Base-by-base conservation (phyloP, 1,140 invertebrate genomes). In the Trachelipus rathkii region DNA sequence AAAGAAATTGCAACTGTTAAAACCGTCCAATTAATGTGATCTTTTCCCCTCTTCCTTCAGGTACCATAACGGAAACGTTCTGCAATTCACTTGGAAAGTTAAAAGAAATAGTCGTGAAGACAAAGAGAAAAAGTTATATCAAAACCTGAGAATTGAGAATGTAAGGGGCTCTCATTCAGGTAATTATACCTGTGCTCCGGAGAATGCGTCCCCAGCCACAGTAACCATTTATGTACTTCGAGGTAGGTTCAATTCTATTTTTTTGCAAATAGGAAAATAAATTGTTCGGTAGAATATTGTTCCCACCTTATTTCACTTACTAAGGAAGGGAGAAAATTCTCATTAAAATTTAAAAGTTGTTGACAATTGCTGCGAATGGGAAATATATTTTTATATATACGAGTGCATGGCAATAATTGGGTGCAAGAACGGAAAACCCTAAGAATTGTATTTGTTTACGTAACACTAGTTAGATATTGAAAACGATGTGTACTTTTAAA, bases 121-220 rank as follows among this genome's bases (percentile, higher is more conserved):
- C 11, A 60, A 60, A 19, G 19, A 19, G 11, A 60, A 60, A 60
- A 60, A 19, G 50, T 60, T 60, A 71, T 74, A 45, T 76, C 79
- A 21, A 66, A n/a, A 71, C n/a, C 74, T 80, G 44, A 74, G 72
- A 45, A 74, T 80, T 24, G 43, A 24, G 15, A 70, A 80, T 50
- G 74, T 80, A 24, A 60, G 66, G 3, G 68, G 71, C 8, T 43
- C 53, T 19, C 79, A 80, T 74, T 80, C 79, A 19, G 79, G 79
- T n/a, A 80, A 80, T 74, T 80, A 80, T 74, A 80, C 79, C 74
- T 80, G 79, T 45, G 79, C 77, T 44, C 79, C 79, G 0, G 79
- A 80, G 43, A 80, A 80, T 44, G 74, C 76, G 0, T 75, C 74
- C 7, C 79, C 79, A 0, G 76, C 76, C 67, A 80, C 79, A 23